Evolutionary conservation across 2,113 vertebrate species (phyloP), one percentile per base, ranked within the genome.

Genomic region (Emydura subglobosa): DNA sequence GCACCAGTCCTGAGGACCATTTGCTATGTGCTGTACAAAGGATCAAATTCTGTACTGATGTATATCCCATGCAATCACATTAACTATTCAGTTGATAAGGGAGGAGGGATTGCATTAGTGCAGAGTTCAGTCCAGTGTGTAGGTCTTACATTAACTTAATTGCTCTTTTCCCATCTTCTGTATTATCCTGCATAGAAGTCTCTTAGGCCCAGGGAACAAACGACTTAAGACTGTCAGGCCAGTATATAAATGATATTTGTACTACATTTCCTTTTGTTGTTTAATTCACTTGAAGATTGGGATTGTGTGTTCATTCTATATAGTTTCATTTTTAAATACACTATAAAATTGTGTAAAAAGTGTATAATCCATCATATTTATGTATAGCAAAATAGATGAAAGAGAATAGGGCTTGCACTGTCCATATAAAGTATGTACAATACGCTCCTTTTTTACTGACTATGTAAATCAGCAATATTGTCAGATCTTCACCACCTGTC

Each of bases 351-450:
- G 7, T 57, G 5, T 34, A 47, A 47, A 47, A 47, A 39, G 8
- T 11, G 68, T 25, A 81, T 65, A 59, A 0, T 39, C n/a, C 68
- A 42, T 2, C 34, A 0, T 50, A 55, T 86, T 53, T 84, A 86
- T 25, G 39, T 72, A 78, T 94, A 82, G 55, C 25, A 61, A 5
- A 94, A 29, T 31, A 87, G 2, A 42, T 87, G n/a, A 55, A 89
- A 82, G 31, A 24, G 12, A 89, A 4, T n/a, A 47, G n/a, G 14
- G 6, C 76, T 92, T 74, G 2, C 59, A 94, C 0, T 19, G 21
- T 76, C 50, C 79, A 0, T 1, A 5, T 55, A 1, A 17, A 31
- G 4, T 83, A 51, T 27, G 5, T 31, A n/a, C 31, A 80, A 2
- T 81, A 42, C 17, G 27, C 24, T 65, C 31, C 31, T 68, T 68